Evolutionary conservation across 1,140 invertebrate species (phyloP).

Genomic region (Dermatophagoides farinae): DNA sequence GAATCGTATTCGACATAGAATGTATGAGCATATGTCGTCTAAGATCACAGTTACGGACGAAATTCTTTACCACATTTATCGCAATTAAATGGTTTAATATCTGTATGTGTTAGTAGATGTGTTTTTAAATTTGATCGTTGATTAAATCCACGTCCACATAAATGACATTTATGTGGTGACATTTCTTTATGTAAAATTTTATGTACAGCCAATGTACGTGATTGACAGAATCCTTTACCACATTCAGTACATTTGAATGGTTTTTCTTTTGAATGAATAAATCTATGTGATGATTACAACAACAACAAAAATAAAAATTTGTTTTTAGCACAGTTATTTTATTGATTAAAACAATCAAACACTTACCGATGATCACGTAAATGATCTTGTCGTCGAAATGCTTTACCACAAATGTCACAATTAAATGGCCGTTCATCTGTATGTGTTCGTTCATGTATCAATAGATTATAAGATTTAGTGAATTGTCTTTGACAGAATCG

Average conservation of each 20-base stretch:
- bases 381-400: slow-evolving; percentile 90
- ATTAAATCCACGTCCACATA: slow-evolving; percentile 57
- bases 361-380: slow-evolving; percentile 78
- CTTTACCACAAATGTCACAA: slow-evolving; percentile 94
- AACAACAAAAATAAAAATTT: background rate
- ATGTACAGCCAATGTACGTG: slow-evolving; percentile 75
- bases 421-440: slow-evolving; percentile 93
- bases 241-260: slow-evolving; percentile 88
- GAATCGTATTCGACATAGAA: background rate
- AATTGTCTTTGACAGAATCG: slow-evolving; percentile 91
- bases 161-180: slow-evolving; percentile 61
- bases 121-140: slow-evolving; percentile 75
- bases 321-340: too few relatives aligned
- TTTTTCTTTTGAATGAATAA: slow-evolving; percentile 92
- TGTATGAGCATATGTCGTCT: slow-evolving; percentile 58
- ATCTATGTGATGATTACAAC: slow-evolving; percentile 41
- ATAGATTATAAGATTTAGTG: slow-evolving; percentile 90
- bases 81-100: slow-evolving; percentile 55
- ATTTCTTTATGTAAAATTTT: slow-evolving; percentile 73
- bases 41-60: slow-evolving; percentile 23
- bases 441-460: slow-evolving; percentile 91
- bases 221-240: slow-evolving; percentile 90
- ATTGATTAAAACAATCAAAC: background rate
- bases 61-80: slow-evolving; percentile 26
- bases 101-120: slow-evolving; percentile 74